These are phyloP conservation scores for Trogon surrucura DNA, from an alignment of 2,113 vertebrate genomes.

Conservation along the genomic window DNA sequence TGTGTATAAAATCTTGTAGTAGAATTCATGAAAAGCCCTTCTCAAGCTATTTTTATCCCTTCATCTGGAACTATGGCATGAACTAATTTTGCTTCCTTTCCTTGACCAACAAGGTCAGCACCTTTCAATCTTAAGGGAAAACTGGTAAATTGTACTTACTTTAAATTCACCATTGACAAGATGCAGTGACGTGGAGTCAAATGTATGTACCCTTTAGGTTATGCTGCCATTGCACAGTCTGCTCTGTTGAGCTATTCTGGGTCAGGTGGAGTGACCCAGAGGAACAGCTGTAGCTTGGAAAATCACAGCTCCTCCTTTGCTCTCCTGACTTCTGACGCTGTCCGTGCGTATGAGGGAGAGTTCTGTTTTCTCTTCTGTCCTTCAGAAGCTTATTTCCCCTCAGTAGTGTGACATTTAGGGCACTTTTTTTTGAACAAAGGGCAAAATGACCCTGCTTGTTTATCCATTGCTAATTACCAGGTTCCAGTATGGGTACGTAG, in stretches of 20 bases:
- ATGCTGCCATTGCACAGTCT: neutral
- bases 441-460: neutral
- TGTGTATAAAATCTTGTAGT: neutral
- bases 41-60: constrained; percentile 14
- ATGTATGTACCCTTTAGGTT: neutral
- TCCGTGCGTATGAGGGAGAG: neutral
- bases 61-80: neutral
- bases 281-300: neutral
- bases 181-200: neutral
- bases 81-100: constrained; percentile 18
- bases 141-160: neutral
- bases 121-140: neutral
- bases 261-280: neutral
- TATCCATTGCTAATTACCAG: neutral
- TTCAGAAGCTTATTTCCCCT: neutral
- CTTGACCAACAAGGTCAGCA: constrained; percentile 5
- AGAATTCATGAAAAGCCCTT: neutral
- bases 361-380: neutral
- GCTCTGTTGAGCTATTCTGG: neutral
- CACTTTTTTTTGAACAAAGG: neutral
- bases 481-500: neutral
- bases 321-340: neutral
- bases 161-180: neutral
- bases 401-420: neutral
- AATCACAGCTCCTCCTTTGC: neutral